phyloP scores from a whole-genome alignment of 64 coral and sea anemone species.

The Acropora yongei region DNA sequence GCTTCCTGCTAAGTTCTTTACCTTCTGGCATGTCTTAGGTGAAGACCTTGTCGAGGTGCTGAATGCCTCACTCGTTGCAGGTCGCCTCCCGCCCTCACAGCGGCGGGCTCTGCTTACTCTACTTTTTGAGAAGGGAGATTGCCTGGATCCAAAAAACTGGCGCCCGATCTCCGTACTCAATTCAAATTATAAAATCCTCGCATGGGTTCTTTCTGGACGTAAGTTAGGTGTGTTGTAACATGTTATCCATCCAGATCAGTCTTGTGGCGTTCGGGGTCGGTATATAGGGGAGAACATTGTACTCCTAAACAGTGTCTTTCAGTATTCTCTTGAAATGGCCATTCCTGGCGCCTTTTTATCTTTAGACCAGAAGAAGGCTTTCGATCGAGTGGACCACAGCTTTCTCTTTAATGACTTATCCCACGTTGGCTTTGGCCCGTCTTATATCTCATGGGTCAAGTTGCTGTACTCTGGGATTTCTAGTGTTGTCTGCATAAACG shows the following conservation, averaged over 20 bases:
- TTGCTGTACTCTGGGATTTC: not conserved
- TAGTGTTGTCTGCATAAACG: not conserved
- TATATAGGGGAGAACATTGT: conserved; percentile 43
- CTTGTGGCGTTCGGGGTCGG: conserved; percentile 23
- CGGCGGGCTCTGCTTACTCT: not conserved
- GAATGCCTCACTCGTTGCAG: not conserved
- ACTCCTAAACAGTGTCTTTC: not conserved
- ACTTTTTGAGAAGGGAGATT: conserved; percentile 19
- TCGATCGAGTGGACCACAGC: not conserved
- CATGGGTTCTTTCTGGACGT: not conserved
- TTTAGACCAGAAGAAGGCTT: no score
- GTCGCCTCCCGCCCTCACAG: not conserved
- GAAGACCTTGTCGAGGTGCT: conserved; percentile 21
- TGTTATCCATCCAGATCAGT: conserved; percentile 29
- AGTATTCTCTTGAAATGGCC: no score
- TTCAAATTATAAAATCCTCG: not conserved
- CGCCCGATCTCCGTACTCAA: not conserved
- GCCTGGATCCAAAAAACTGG: not conserved
- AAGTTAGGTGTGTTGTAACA: not conserved
- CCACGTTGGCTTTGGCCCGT: no score
- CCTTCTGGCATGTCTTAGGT: conserved; percentile 31
- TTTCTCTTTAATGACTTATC: no score
- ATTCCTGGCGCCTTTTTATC: not conserved
- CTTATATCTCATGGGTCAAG: not conserved
- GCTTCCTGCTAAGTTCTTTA: conserved; percentile 34